Base-by-base conservation (phyloP, 2,797 vertebrate genomes). In the Dipus sagitta region DNA sequence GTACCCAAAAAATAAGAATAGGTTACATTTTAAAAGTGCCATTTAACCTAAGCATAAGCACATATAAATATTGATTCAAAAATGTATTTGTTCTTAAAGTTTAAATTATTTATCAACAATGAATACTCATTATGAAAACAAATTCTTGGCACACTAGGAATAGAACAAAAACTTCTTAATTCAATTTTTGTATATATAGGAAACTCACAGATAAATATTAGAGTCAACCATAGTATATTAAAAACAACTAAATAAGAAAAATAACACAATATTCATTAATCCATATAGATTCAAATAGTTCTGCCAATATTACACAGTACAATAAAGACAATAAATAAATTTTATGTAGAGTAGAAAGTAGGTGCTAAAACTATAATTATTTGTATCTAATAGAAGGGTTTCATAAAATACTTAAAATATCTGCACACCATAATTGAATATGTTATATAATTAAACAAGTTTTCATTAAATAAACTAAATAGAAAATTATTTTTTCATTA, bases 61-160 rank as follows among this genome's bases (percentile, higher is more conserved):
- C 72, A 71, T 81, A 6, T 26, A 70, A 67, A 81, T 78, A 62
- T 60, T 82, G 6, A 78, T 77, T 90, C 42, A 2, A 34, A 65
- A 80, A 70, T 42, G 30, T 10, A 2, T 2, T 17, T 70, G 2
- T 80, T 47, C 52, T 24, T 78, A 58, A 90, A 91, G 34, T 42
- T 67, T 58, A 68, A 78, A 88, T 47, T 62, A 60, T 32, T 79
- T 60, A 18, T 24, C 64, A 87, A 32, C 23, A 38, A 28, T 1
- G 71, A 14, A 6, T 32, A 38, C 3, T 78, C 42, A n/a, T 70
- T 15, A 91, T 94, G 21, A 88, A 88, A 90, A 93, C 67, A 54
- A 83, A 68, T 77, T 80, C 9, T 82, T 42, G 65, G 76, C 9
- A 62, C 80, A 70, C 1, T 62, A 79, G 17, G 3, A 86, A 42